Percentiles rank a stretch among this genome's conserved stretches.
phyloP scores from a whole-genome alignment of 1,140 invertebrate species.

The Aphaenogaster floridana region DNA sequence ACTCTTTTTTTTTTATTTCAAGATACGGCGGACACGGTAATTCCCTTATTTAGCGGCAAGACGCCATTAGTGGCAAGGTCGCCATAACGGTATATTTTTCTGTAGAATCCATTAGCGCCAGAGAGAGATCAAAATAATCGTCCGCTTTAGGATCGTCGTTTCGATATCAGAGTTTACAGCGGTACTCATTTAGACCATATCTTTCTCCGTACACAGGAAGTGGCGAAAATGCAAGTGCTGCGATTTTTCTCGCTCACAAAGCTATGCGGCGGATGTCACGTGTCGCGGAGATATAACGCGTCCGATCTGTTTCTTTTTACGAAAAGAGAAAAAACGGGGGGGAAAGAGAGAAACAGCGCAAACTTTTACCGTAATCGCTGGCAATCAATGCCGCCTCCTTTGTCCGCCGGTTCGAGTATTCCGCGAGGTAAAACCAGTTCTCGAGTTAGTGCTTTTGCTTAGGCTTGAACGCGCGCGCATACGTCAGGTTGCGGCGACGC shows the following conservation, averaged over 20 bases:
- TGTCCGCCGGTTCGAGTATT: conserved; percentile 40
- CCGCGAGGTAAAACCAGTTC: conserved; percentile 52
- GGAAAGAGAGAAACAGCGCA: not conserved
- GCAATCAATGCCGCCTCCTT: conserved; percentile 40
- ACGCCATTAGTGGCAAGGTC: conserved; percentile 29
- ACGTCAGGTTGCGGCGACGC: not conserved
- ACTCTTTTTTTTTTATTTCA: conserved; percentile 9
- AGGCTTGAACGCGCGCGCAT: conserved; percentile 9
- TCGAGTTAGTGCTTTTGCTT: conserved; percentile 46
- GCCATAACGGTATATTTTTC: conserved; percentile 24
- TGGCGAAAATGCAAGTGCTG: not conserved
- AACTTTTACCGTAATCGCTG: conserved; percentile 42
- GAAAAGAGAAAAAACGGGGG: not conserved
- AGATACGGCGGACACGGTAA: not conserved
- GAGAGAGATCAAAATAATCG: not conserved
- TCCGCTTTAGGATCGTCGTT: not conserved
- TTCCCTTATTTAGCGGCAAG: conserved; percentile 5
- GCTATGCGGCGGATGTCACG: not conserved
- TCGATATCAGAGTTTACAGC: not conserved
- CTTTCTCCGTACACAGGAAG: not conserved
- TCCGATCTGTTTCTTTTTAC: not conserved
- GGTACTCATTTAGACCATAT: not conserved
- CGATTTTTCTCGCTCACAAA: not conserved
- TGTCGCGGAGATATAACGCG: not conserved
- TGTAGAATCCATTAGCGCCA: conserved; percentile 5